Base-by-base conservation (phyloP, 2,797 vertebrate genomes). In the Enteromius mattozi region DNA sequence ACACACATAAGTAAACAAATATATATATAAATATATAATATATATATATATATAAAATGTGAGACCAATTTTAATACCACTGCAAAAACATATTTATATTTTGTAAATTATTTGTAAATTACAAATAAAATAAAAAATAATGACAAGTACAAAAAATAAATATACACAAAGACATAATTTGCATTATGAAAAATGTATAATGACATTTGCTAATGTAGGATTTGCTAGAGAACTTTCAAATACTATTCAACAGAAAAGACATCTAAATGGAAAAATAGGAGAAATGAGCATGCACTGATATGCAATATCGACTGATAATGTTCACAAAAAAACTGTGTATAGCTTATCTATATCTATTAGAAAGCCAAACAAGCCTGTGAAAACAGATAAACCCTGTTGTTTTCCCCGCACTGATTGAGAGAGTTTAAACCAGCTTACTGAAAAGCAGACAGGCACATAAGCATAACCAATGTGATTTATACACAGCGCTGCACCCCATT, bases 381-480 rank as follows among this genome's bases (percentile, higher is more conserved):
- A 69, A 27, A 69, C 19, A 40, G 51, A 81, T 40, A 49, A 27
- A 42, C 72, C 6, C n/a, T 21, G 24, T 49, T 68, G 30, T 72
- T 79, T 84, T 78, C 16, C 59, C 37, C 5, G 4, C 35, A 9
- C 37, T 35, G 61, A 68, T 51, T 82, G 72, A 83, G 74, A 70
- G 8, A 6, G 1, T 65, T 82, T 75, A 47, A 49, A 61, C 7
- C 40, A 63, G 70, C 65, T 42, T 54, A 27, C 30, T 0, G 30
- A 70, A 45, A 49, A 65, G 30, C 47, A 69, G 33, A 78, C 66
- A 61, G 27, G 19, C 33, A 61, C 75, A 71, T 35, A 47, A 70
- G 65, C 76, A 84, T 79, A 79, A 83, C 47, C 71, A 81, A 61
- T 24, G 33, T 85, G 63, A 77, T 78, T 78, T 72, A 63, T 54